Percentiles rank a stretch among this genome's conserved stretches.
Conservation (phyloP, 2,797 vertebrate genomes). For the Acipenser ruthenus region DNA sequence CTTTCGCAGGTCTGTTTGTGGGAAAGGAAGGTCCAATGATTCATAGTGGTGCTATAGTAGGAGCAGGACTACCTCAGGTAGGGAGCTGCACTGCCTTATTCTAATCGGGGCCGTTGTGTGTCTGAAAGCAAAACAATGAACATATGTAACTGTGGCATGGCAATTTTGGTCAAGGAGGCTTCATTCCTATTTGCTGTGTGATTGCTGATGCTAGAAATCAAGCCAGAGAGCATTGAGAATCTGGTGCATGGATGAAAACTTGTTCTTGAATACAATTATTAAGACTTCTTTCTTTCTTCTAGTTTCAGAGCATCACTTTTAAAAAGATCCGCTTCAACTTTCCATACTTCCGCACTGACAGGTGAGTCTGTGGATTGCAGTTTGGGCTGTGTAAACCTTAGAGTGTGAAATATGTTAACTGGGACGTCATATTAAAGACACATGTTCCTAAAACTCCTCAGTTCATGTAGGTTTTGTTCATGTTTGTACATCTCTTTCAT, state of each 20-base stretch:
- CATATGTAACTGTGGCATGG: too few species aligned
- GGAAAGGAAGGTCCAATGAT: constrained; percentile 98
- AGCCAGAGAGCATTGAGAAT: too few species aligned
- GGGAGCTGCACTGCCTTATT: constrained; percentile 12
- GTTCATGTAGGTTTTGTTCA: too few species aligned
- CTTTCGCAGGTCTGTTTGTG: constrained; percentile 80
- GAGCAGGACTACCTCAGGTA: constrained; percentile 94
- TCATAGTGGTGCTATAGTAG: constrained; percentile 91
- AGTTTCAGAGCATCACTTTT: constrained; percentile 97
- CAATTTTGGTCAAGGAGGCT: background rate
- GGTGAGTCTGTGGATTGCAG: constrained; percentile 48
- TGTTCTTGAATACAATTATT: constrained; percentile 1
- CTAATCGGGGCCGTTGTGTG: background rate
- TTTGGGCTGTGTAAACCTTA: background rate
- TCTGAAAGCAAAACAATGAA: background rate
- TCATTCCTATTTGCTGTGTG: too few species aligned
- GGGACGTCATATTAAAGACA: too few species aligned
- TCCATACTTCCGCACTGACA: constrained; percentile 92
- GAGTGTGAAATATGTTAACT: too few species aligned
- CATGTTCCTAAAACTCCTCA: too few species aligned
- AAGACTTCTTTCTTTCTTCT: constrained; percentile 22
- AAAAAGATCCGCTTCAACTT: constrained; percentile 87
- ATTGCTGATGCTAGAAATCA: too few species aligned
- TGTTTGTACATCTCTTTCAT: background rate
- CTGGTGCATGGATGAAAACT: background rate